Percentiles rank a stretch among this genome's conserved stretches.
phyloP scores from a whole-genome alignment of 1,140 invertebrate species.

The Drosophila watanabei region DNA sequence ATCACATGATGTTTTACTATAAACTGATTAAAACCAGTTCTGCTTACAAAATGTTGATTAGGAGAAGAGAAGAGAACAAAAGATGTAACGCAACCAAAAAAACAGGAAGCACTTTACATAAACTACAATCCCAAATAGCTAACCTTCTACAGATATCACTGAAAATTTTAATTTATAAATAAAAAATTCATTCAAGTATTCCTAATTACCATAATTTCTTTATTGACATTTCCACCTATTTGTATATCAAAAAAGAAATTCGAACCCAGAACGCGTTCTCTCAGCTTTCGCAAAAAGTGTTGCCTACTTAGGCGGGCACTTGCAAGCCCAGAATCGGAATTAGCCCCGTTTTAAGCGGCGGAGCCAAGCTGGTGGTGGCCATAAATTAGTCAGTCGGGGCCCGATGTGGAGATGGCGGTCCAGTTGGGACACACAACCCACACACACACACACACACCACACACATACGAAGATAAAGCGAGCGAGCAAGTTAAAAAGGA shows the following conservation, averaged over 20 bases:
- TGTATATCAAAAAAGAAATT: background rate
- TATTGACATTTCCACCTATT: background rate
- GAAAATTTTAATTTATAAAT: background rate
- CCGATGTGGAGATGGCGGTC: constrained; percentile 61
- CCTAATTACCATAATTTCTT: background rate
- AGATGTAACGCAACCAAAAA: background rate
- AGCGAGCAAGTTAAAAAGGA: constrained; percentile 82
- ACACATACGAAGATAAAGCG: constrained; percentile 32
- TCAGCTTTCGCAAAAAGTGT: constrained; percentile 10
- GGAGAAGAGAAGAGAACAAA: background rate
- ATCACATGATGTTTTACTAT: background rate
- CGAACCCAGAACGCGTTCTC: background rate
- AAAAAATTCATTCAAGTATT: background rate
- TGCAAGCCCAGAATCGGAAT: constrained; percentile 52
- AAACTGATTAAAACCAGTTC: background rate
- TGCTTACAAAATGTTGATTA: background rate
- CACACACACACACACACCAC: constrained; percentile 11
- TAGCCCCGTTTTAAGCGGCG: constrained; percentile 68
- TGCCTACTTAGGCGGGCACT: constrained; percentile 60
- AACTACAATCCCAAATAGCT: background rate
- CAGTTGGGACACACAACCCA: constrained; percentile 52
- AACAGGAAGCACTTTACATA: background rate
- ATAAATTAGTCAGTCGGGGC: constrained; percentile 73
- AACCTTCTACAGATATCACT: background rate
- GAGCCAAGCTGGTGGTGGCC: constrained; percentile 66